Evolutionary conservation across 2,888 invertebrate species (phyloP), one percentile per base, ranked within the genome.

Genomic region (Chrysomela aeneicollis): DNA sequence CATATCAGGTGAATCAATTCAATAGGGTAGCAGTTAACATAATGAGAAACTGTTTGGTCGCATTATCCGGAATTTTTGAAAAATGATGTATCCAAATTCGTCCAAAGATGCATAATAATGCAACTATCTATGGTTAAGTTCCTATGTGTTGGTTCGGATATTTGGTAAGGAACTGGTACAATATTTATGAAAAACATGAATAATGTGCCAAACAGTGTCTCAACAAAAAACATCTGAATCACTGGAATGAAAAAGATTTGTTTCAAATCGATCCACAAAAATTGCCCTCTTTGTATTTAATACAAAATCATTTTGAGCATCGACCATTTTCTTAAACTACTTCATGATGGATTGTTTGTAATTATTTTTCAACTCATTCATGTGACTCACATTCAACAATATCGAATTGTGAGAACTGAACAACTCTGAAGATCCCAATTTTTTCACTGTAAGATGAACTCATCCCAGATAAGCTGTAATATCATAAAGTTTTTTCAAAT

Each of bases 241-340:
- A 73, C 67, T 74, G 74, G 74, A 74, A 74, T 74, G 74, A 64
- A 64, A 62, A 26, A 61, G 61, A 35, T 54, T 47, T 35, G 49
- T 50, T 52, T 37, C 42, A 52, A 46, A 53, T 53, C 19, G 46
- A 61, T 46, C 46, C 46, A 30, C 26, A 61, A 60, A 60, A 59
- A 53, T 55, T 49, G 63, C 67, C 22, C 50, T 53, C 32, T 37
- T 52, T 55, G 53, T 58, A 63, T 66, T 52, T 47, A 22, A 66
- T 66, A 63, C 66, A 59, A 59, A 18, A 50, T 47, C 35, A 19
- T 17, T 21, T 46, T 50, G 50, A 59, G 61, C 65, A 63, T 50
- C 32, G 47, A 52, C 57, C 54, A 51, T 57, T 57, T 59, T 61
- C 63, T 68, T 68, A 68, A 62, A 67, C 67, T 70, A 70, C 35